These are phyloP conservation scores for Myotis daubentonii DNA, from an alignment of 2,797 vertebrate species.

Conservation along the genomic window DNA sequence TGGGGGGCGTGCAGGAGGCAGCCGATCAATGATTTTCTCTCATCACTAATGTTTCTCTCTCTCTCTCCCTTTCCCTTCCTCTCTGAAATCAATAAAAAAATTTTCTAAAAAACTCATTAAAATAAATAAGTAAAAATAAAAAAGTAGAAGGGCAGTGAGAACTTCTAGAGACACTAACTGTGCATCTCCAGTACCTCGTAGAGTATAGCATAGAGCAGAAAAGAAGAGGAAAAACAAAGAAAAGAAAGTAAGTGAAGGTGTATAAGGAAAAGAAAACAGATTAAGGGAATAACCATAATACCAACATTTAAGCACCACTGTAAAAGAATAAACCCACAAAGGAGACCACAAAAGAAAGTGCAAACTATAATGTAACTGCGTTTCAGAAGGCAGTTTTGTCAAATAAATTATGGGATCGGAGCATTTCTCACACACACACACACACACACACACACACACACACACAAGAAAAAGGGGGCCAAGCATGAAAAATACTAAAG, in stretches of 20 bases:
- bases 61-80: too few relatives aligned
- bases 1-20: too few relatives aligned
- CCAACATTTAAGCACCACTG: neutral
- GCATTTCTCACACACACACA: neutral
- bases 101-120: too few relatives aligned
- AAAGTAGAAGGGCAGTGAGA: neutral
- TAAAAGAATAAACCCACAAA: neutral
- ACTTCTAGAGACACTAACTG: neutral
- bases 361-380: neutral
- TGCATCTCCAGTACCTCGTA: neutral
- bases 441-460: neutral
- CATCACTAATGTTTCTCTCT: too few relatives aligned
- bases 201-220: neutral
- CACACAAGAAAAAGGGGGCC: too few relatives aligned
- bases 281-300: neutral
- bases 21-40: too few relatives aligned
- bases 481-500: neutral
- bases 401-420: neutral
- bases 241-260: neutral
- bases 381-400: neutral
- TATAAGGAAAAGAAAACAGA: neutral
- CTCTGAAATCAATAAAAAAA: too few relatives aligned
- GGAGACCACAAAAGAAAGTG: neutral
- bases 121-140: too few relatives aligned
- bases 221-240: neutral